A percentile compares a stretch with the other conserved stretches of the same genome.
phyloP scores from a whole-genome alignment of 1,140 invertebrate genomes.

The Ceratitis capitata region DNA sequence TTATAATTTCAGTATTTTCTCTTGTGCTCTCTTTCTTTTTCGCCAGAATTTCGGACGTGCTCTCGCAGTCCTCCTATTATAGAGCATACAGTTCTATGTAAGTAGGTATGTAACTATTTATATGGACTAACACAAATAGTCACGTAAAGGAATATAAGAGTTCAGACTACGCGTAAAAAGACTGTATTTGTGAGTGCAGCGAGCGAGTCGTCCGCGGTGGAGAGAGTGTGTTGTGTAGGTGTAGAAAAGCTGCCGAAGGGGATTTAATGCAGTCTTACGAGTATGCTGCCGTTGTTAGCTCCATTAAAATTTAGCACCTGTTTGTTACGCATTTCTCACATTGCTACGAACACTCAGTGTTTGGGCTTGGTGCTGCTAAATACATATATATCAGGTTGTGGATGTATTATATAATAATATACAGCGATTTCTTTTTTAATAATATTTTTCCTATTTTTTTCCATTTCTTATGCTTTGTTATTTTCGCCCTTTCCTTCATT shows the following conservation, averaged over 20 bases:
- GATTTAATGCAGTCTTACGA: background rate
- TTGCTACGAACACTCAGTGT: background rate
- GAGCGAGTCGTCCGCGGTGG: background rate
- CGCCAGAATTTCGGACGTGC: too few relatives aligned
- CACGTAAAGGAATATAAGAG: too few relatives aligned
- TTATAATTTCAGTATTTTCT: too few relatives aligned
- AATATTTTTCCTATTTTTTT: background rate
- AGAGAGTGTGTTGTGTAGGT: background rate
- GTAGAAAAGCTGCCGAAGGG: background rate
- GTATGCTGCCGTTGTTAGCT: background rate
- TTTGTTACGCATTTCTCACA: background rate
- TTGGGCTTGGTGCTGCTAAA: background rate
- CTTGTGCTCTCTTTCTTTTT: too few relatives aligned
- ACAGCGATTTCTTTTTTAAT: background rate
- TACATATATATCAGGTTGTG: background rate
- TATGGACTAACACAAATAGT: too few relatives aligned
- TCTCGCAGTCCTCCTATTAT: too few relatives aligned
- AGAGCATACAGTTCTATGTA: too few relatives aligned
- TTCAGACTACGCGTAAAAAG: too few relatives aligned
- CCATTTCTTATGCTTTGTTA: background rate
- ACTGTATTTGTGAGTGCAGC: too few relatives aligned
- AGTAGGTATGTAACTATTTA: too few relatives aligned
- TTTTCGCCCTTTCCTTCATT: background rate
- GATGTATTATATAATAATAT: background rate
- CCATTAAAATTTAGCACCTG: slow-evolving; percentile 1